These are phyloP conservation scores for Seriola quinqueradiata DNA, from an alignment of 2,113 vertebrate species.

Conservation along the genomic window DNA sequence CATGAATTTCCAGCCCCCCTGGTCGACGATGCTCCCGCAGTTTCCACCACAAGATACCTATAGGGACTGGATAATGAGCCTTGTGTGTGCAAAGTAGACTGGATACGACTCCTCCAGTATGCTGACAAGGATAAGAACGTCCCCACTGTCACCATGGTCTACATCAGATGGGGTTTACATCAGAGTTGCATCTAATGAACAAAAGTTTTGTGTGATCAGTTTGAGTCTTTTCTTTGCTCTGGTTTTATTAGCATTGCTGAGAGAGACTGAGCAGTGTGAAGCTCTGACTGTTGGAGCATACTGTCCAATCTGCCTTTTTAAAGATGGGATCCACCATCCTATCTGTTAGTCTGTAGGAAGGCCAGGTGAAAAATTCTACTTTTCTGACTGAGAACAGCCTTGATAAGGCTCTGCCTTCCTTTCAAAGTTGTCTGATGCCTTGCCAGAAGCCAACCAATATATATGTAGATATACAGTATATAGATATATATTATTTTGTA, in stretches of 20 bases:
- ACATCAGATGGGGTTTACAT: background rate
- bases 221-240: background rate
- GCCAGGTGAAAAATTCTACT: background rate
- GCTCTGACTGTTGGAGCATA: background rate
- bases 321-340: background rate
- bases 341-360: background rate
- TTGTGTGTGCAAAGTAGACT: background rate
- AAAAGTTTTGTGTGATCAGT: background rate
- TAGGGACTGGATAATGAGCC: background rate
- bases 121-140: background rate
- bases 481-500: conserved; percentile 6
- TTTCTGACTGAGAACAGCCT: conserved; percentile 7
- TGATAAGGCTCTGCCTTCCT: background rate
- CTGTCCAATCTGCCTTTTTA: conserved; percentile 8
- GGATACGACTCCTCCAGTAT: background rate
- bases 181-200: background rate
- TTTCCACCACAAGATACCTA: background rate
- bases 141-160: background rate
- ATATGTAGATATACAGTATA: conserved; percentile 11
- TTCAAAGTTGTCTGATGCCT: background rate
- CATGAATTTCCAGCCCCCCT: too few relatives aligned
- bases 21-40: background rate
- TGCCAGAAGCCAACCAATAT: conserved; percentile 11
- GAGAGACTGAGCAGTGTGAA: background rate
- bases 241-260: background rate